A percentile compares a stretch with the other conserved stretches of the same genome.
Conservation (phyloP, 2,888 invertebrate species). For the Lomographa bimaculata region DNA sequence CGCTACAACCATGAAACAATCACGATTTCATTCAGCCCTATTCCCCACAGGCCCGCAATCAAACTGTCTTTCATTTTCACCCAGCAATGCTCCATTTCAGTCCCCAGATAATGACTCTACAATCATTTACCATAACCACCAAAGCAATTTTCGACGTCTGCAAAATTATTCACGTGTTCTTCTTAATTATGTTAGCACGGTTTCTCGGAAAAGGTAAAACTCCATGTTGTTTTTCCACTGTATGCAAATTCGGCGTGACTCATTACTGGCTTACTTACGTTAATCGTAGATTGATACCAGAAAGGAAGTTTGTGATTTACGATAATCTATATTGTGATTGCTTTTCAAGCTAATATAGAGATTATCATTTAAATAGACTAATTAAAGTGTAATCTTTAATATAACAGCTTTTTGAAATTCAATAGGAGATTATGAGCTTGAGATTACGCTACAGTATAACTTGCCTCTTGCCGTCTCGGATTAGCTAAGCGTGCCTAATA, state of each 20-base stretch:
- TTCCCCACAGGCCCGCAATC: too few relatives aligned
- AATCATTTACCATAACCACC: too few relatives aligned
- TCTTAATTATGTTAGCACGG: slow-evolving; percentile 41
- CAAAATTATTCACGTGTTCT: slow-evolving; percentile 33
- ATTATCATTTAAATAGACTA: background rate
- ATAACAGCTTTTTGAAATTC: too few relatives aligned
- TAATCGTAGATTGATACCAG: slow-evolving; percentile 37
- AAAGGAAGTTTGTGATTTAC: slow-evolving; percentile 28
- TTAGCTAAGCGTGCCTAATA: slow-evolving; percentile 41
- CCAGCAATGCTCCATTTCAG: too few relatives aligned
- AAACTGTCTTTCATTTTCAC: too few relatives aligned
- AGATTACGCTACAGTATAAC: too few relatives aligned
- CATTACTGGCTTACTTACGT: slow-evolving; percentile 51
- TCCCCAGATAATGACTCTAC: too few relatives aligned
- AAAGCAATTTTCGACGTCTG: slow-evolving; percentile 27
- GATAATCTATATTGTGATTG: slow-evolving; percentile 5
- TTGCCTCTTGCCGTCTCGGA: slow-evolving; percentile 33
- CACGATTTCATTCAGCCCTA: slow-evolving; percentile 5
- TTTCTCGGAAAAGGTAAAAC: slow-evolving; percentile 45
- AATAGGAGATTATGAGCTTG: too few relatives aligned
- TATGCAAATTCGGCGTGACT: slow-evolving; percentile 61
- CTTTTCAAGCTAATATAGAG: slow-evolving; percentile 1
- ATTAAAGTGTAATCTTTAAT: too few relatives aligned
- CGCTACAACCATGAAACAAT: slow-evolving; percentile 6
- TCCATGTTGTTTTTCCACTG: slow-evolving; percentile 48